phyloP scores from a whole-genome alignment of 2,888 invertebrate genomes.

The Dyspetes luteomarginatus region DNA sequence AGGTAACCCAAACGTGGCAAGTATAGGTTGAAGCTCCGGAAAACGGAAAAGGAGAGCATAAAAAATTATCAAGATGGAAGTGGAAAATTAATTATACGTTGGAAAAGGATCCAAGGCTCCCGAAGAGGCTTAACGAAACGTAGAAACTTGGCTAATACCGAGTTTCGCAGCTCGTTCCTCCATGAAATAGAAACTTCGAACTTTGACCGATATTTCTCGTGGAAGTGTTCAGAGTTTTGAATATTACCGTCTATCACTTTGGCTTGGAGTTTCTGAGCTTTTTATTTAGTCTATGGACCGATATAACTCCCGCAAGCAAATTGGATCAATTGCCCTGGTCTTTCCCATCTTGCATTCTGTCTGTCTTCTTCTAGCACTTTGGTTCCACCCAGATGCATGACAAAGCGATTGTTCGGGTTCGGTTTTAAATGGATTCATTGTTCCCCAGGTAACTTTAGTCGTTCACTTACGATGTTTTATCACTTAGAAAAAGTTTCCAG shows the following conservation, averaged over 20 bases:
- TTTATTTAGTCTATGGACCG: not conserved
- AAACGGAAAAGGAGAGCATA: not conserved
- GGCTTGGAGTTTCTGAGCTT: slow-evolving; percentile 9
- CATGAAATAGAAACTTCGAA: slow-evolving; percentile 14
- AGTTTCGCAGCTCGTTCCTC: not conserved
- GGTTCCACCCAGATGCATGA: slow-evolving; percentile 9
- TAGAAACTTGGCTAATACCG: slow-evolving; percentile 30
- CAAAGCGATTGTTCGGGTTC: slow-evolving; percentile 34
- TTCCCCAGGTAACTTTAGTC: slow-evolving; percentile 15
- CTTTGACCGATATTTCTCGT: slow-evolving; percentile 36
- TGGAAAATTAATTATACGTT: slow-evolving; percentile 27
- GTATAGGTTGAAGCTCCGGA: not conserved
- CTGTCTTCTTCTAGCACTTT: not conserved
- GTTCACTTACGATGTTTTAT: slow-evolving; percentile 19
- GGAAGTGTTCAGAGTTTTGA: not conserved
- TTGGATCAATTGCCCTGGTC: not conserved
- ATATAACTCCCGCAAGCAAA: not conserved
- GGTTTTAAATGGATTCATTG: slow-evolving; percentile 38
- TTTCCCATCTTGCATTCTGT: not conserved
- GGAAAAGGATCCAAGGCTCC: not conserved
- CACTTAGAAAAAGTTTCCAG: slow-evolving; percentile 25
- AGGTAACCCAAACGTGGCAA: not conserved
- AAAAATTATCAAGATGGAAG: not conserved
- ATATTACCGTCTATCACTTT: slow-evolving; percentile 1
- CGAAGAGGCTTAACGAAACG: slow-evolving; percentile 12